Evolutionary conservation across 2,888 invertebrate genomes (phyloP), one percentile per base, ranked within the genome.

Genomic region (Drosophila monieri): DNA sequence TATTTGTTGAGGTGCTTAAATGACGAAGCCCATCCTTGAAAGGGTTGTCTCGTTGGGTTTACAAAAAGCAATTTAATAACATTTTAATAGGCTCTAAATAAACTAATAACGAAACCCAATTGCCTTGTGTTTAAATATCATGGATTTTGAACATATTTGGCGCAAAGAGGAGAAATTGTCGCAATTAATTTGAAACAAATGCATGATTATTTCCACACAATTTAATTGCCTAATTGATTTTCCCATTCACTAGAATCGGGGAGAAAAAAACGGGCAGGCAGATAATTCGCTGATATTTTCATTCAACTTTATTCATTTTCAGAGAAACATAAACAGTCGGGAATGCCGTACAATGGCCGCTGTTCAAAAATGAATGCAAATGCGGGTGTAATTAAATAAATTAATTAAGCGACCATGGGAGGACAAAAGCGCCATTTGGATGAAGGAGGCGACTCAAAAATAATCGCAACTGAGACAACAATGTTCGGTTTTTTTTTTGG

Each of bases 371-470:
- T 85, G 73, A 67, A 85, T 84, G 78, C 75, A 80, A 84, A 88
- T 84, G 80, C 76, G 68, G 61, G 59, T 78, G 87, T 87, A 88
- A 85, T 85, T 85, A 88, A 88, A 85, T 88, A 86, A 88, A 78
- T 85, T 88, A 88, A 85, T 85, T 88, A 88, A 84, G 76, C 80
- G 53, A 30, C 53, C 44, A 56, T 58, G 53, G 32, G 44, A 43
- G 67, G 43, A 41, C 66, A 69, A 65, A 70, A 60, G 60, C 49
- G 61, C 18, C 55, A 74, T 65, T 60, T 67, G 61, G 66, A 66
- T 54, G 35, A 46, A 32, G 41, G 58, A 52, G 49, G 46, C 39
- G 46, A 21, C 65, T 59, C 43, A 43, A 72, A 53, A 55, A 39
- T 23, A 62, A 9, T 37, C 71, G 62, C 71, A 76, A 69, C 78